Conservation (phyloP, 2,797 vertebrate species). For the Hippopotamyrus pictus region DNA sequence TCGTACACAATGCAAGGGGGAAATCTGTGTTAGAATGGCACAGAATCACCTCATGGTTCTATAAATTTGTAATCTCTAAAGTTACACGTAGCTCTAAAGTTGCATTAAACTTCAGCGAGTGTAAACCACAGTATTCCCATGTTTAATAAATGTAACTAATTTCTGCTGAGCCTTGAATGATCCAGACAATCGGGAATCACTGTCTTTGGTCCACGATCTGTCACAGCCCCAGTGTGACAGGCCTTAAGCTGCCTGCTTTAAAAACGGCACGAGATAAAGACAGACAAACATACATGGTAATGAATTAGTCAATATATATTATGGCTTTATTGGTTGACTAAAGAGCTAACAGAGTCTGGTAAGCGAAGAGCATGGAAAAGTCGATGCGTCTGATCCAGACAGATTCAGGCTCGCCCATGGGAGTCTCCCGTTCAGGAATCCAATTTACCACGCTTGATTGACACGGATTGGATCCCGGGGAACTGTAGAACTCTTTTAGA, state of each 20-base stretch:
- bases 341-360: slow-evolving; percentile 96
- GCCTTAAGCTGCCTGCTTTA: slow-evolving; percentile 52
- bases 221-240: slow-evolving; percentile 45
- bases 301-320: slow-evolving; percentile 99
- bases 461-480: slow-evolving; percentile 84
- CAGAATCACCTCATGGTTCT: neutral
- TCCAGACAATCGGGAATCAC: neutral
- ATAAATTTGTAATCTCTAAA: neutral
- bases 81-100: neutral
- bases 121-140: neutral
- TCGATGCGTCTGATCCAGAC: slow-evolving; percentile 90
- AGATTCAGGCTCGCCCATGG: slow-evolving; percentile 87
- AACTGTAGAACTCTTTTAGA: slow-evolving; percentile 91
- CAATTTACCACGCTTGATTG: slow-evolving; percentile 95
- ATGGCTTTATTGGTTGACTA: slow-evolving; percentile 99
- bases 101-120: neutral
- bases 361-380: slow-evolving; percentile 74
- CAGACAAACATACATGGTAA: slow-evolving; percentile 98
- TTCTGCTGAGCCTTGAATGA: neutral
- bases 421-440: slow-evolving; percentile 95
- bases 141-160: neutral
- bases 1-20: neutral
- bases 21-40: neutral
- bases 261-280: slow-evolving; percentile 88
- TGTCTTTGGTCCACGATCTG: neutral